These are phyloP conservation scores for Butastur rufipennis DNA, from an alignment of 2,113 vertebrate species.

Conservation along the genomic window DNA sequence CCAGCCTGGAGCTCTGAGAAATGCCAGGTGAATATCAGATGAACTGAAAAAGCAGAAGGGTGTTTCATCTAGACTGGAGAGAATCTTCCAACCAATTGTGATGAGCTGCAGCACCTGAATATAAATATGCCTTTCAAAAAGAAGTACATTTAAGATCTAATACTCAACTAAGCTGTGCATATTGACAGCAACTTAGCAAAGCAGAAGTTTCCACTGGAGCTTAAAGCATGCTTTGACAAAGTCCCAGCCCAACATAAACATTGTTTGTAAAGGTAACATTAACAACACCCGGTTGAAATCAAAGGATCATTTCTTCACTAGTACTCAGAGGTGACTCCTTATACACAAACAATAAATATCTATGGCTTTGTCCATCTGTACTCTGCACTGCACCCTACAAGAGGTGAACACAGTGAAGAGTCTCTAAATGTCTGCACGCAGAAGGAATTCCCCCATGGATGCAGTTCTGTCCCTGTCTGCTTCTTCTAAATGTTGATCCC, in stretches of 20 bases:
- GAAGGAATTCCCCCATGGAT: fast-evolving
- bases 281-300: neutral
- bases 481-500: neutral
- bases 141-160: neutral
- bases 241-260: neutral
- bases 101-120: neutral
- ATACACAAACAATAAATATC: neutral
- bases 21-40: neutral
- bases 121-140: neutral
- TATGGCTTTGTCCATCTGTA: neutral
- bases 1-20: neutral
- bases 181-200: neutral
- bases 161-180: neutral
- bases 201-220: neutral
- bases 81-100: neutral
- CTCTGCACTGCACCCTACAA: fast-evolving
- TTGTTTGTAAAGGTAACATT: neutral
- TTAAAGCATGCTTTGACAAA: neutral
- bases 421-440: fast-evolving
- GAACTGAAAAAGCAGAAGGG: neutral
- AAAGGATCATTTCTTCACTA: neutral
- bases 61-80: neutral
- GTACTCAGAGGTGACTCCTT: neutral
- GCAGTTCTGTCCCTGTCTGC: neutral
- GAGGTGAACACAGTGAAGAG: neutral